Evolutionary conservation across 2,113 vertebrate species (phyloP), one percentile per base, ranked within the genome.

Genomic region (Narcine bancroftii): DNA sequence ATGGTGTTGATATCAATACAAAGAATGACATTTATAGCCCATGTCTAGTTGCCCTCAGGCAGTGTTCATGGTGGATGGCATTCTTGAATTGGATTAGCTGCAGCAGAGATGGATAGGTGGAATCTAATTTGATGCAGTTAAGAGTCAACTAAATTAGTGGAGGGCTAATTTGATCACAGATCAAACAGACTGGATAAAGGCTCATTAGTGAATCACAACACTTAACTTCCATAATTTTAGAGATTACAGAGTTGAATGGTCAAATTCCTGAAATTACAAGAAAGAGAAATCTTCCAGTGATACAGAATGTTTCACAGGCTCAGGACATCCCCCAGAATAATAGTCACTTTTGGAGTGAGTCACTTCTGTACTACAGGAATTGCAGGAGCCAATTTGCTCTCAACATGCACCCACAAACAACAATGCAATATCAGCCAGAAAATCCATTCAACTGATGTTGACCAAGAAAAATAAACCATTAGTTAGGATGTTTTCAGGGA

Each of bases 1-100:
- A 10, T 53, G 47, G 26, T 83, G 26, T 83, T 29, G 6, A 26
- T 17, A 10, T 33, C 2, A 1, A 29, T 83, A 47, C 9, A 29
- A 83, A 83, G 79, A 26, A 11, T n/a, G 50, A 1, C 29, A 83
- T 33, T 56, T 33, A 83, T 83, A 56, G 79, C 47, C 4, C 0
- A n/a, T 83, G 7, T 26, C 50, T 5, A 33, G 24, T 81, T 53
- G 39, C 10, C 77, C 77, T 53, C 29, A 29, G 29, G 17, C 15
- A 2, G 2, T n/a, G 0, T 11, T 56, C 2, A 69, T 5, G 79
- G 29, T 13, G 3, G 26, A 3, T 0, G 0, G 11, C 6, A 4
- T 50, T 81, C 42, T 81, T 81, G 24, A 81, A 47, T 33, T 13
- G 50, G 50, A 0, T n/a, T 83, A n/a, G 3, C 50, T 13, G 4